Evolutionary conservation across 2,888 invertebrate genomes (phyloP), one percentile per base, ranked within the genome.

Genomic region (Spodoptera picta): DNA sequence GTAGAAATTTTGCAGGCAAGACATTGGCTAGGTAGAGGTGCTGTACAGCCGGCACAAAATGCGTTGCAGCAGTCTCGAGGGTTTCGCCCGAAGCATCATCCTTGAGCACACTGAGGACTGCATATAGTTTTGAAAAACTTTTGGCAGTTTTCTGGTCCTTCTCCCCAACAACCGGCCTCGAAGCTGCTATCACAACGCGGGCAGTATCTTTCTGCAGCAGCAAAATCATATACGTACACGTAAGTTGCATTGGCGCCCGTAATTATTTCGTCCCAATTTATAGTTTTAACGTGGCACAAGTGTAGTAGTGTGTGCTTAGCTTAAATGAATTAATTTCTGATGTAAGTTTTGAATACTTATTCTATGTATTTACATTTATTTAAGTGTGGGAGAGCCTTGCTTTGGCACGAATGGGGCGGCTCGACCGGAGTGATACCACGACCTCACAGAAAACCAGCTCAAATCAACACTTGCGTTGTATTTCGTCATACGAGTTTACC

Each of bases 11-110:
- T 96, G 89, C 99, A 99, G 0, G 99, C 99, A 78, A 98, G 96
- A 88, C 99, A 99, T 88, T 99, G 98, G 83, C 97, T 98, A 80
- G 98, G 98, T 67, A 97, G 97, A 0, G 99, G 99, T 0, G 99
- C 99, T 0, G 96, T 97, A 88, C 99, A 99, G 11, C 99, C 99
- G 6, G 99, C 99, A 90, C 99, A 99, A 89, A 99, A 99, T 11
- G 98, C 95, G 90, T 99, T 99, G 88, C 99, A 99, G 88, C 99
- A 99, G 86, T 99, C 98, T 46, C 98, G 95, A 0, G 99, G 98
- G 79, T 98, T 97, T 0, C 97, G 96, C 0, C 99, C 99, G 85
- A 98, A 99, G 89, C 99, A 99, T 60, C 99, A 96, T 1, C 99
- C 99, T 86, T 98, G 97, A 77, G 97, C 97, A 87, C 99, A 99